These are phyloP conservation scores for Solea solea DNA, from an alignment of 2,113 vertebrate genomes.

Conservation along the genomic window DNA sequence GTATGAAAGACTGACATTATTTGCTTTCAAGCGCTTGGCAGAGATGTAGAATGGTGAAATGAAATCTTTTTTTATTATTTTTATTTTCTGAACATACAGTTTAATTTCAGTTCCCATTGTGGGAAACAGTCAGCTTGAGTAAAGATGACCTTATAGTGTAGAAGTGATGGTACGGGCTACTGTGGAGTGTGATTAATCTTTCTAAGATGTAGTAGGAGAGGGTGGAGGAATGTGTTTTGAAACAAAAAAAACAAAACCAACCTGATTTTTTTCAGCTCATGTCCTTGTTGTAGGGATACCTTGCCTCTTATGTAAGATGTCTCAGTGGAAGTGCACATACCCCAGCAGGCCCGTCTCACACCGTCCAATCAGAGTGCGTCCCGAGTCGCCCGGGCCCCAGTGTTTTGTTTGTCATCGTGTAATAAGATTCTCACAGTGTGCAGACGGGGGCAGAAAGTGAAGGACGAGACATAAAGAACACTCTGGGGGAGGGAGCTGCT, in stretches of 20 bases:
- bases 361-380: slow-evolving; percentile 52
- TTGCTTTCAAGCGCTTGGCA: no score
- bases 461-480: slow-evolving; percentile 13
- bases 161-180: background rate
- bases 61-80: no score
- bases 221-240: background rate
- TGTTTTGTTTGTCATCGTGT: slow-evolving; percentile 50
- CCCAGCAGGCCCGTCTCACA: slow-evolving; percentile 12
- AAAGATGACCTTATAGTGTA: no score
- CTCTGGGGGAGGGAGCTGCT: background rate
- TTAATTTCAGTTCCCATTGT: no score
- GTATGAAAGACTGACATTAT: no score
- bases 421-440: slow-evolving; percentile 44
- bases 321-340: slow-evolving; percentile 29
- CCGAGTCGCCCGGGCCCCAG: background rate
- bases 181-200: background rate
- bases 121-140: no score
- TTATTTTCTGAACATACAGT: no score
- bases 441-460: background rate
- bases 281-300: slow-evolving; percentile 12
- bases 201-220: slow-evolving; percentile 7
- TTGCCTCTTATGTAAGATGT: slow-evolving; percentile 64
- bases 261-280: background rate
- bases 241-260: slow-evolving; percentile 1
- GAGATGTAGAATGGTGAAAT: no score